Conservation (phyloP, 2,113 vertebrate genomes). For the Ellobius talpinus region DNA sequence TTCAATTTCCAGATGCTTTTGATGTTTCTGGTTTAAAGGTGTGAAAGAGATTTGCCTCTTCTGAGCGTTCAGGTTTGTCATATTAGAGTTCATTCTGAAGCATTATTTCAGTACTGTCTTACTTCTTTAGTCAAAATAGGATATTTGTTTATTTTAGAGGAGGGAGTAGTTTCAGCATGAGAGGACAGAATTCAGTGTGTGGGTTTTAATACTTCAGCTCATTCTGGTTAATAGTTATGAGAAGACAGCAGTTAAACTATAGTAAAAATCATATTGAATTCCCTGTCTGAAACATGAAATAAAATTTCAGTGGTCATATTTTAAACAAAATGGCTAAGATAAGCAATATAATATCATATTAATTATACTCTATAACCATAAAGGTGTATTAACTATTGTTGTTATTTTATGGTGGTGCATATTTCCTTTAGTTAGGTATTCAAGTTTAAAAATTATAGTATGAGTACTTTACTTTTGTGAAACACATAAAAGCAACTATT, state of each 20-base stretch:
- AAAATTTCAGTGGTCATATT: background rate
- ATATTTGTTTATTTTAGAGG: background rate
- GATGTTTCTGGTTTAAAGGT: conserved; percentile 74
- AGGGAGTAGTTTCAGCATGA: conserved; percentile 18
- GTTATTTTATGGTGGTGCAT: background rate
- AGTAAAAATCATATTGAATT: conserved; percentile 38
- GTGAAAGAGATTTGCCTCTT: conserved; percentile 59
- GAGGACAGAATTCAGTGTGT: background rate
- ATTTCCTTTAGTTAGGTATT: background rate
- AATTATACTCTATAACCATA: background rate
- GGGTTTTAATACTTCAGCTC: conserved; percentile 36
- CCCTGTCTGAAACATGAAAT: background rate
- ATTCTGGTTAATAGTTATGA: conserved; percentile 25
- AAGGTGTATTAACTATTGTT: background rate
- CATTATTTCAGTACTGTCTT: conserved; percentile 14
- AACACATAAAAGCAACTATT: background rate
- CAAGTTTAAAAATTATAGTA: background rate
- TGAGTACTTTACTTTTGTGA: background rate
- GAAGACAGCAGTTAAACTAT: background rate
- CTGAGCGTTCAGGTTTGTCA: conserved; percentile 41
- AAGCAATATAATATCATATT: background rate
- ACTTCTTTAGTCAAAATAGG: conserved; percentile 48
- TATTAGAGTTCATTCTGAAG: conserved; percentile 53
- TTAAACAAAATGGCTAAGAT: background rate
- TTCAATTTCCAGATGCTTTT: conserved; percentile 81